Base-by-base conservation (phyloP, 2,888 invertebrate genomes). In the Aphidoletes aphidimyza region DNA sequence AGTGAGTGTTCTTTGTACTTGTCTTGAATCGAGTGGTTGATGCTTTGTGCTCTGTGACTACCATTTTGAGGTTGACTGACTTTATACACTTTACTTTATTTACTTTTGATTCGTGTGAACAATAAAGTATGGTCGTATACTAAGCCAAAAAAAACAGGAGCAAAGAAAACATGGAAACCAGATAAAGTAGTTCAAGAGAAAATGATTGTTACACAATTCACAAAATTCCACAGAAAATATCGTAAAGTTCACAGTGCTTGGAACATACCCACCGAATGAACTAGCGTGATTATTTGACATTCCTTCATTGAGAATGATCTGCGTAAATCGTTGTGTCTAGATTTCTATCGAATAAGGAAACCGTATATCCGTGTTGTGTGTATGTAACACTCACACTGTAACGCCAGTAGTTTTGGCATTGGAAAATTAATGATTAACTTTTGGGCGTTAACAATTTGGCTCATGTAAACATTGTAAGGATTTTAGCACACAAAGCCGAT, bases 401-500 rank as follows among this genome's bases (percentile, higher is more conserved):
- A n/a, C n/a, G n/a, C n/a, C n/a, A n/a, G n/a, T n/a, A n/a, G n/a
- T n/a, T n/a, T n/a, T n/a, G 9, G 2, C 47, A 19, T 8, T 47
- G 47, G 54, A 9, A 54, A 54, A 54, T 54, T 54, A 54, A 54
- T 54, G 54, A 54, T 54, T 30, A 69, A 69, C 26, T 69, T 30
- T 69, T 69, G 69, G 69, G 30, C 69, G 69, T 30, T 69, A 30
- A 34, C 69, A 30, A 69, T 69, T 69, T 34, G n/a, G 34, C 69
- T 69, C 47, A 47, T 3, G 47, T 19, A 47, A 47, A 47, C 47
- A 47, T 9, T 2, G 5, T 22, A 54, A 22, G 22, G 14, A n/a
- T 69, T 26, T 69, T 69, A 69, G 54, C 30, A 69, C 14, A 30
- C 3, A 69, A 69, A 30, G 30, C 30, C 30, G 3, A 26, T 9